These are phyloP conservation scores for Lepidurus couesii DNA, from an alignment of 1,140 invertebrate genomes.

Conservation along the genomic window DNA sequence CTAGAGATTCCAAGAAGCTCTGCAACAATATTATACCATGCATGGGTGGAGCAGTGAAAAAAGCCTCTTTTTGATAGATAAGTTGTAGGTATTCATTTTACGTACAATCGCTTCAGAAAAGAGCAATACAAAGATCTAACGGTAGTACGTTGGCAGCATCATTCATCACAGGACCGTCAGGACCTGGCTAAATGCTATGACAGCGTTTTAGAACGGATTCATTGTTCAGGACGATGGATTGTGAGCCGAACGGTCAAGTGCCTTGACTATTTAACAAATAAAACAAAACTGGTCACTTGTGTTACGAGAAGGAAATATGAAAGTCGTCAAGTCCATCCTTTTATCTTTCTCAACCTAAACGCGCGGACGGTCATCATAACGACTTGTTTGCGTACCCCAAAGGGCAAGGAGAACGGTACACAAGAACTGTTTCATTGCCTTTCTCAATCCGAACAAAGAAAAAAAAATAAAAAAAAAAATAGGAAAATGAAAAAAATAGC, in stretches of 20 bases:
- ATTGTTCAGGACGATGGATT: neutral
- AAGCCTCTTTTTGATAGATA: too few species aligned
- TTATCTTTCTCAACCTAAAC: neutral
- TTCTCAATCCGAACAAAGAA: neutral
- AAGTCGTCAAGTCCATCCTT: neutral
- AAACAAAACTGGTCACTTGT: neutral
- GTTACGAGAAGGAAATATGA: neutral
- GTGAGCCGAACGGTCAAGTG: neutral
- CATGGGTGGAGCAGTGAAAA: too few species aligned
- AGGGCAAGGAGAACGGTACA: neutral
- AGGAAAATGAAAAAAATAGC: neutral
- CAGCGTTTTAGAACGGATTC: neutral
- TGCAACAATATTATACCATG: too few species aligned
- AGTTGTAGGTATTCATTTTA: neutral
- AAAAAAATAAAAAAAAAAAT: neutral
- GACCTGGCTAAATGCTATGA: conserved; percentile 9
- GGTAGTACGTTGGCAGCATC: neutral
- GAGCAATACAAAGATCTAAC: neutral
- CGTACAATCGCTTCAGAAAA: neutral
- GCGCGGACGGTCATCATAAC: neutral
- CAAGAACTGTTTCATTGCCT: neutral
- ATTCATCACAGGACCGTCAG: neutral
- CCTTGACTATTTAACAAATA: neutral
- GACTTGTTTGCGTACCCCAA: neutral
- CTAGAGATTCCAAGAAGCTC: too few species aligned